Conservation (phyloP, 1,140 invertebrate species). For the Hypsibius dujardini region DNA sequence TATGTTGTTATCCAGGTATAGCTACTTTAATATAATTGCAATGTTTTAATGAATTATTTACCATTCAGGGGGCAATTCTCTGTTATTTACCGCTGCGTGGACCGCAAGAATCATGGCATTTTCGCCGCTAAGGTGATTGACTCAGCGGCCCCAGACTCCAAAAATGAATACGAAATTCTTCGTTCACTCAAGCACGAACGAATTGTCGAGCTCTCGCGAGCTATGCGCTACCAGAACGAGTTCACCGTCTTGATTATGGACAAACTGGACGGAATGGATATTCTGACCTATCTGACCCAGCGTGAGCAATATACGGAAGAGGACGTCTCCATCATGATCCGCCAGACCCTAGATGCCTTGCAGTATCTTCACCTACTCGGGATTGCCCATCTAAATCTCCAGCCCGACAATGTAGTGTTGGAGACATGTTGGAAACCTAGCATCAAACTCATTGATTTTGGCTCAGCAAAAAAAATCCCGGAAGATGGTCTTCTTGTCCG, state of each 20-base stretch:
- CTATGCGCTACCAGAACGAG: slow-evolving; percentile 35
- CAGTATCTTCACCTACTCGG: slow-evolving; percentile 84
- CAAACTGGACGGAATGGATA: slow-evolving; percentile 72
- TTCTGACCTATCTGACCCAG: slow-evolving; percentile 65
- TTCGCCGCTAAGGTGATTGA: slow-evolving; percentile 57
- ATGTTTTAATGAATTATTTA: slow-evolving; percentile 17
- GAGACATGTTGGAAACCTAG: slow-evolving; percentile 55
- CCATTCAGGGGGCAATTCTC: slow-evolving; percentile 57
- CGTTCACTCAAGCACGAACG: slow-evolving; percentile 61
- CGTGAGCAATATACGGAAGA: slow-evolving; percentile 75
- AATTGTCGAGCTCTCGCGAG: slow-evolving; percentile 50
- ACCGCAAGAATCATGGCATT: slow-evolving; percentile 49
- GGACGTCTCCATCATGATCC: slow-evolving; percentile 61
- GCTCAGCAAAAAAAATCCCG: slow-evolving; percentile 56
- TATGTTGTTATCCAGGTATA: slow-evolving; percentile 22
- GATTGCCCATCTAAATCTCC: slow-evolving; percentile 73
- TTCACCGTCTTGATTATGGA: slow-evolving; percentile 53
- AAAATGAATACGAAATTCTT: slow-evolving; percentile 58
- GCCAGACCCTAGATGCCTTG: slow-evolving; percentile 62
- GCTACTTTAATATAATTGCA: slow-evolving; percentile 10
- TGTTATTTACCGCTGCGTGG: slow-evolving; percentile 59
- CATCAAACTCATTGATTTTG: slow-evolving; percentile 80
- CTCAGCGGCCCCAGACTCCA: slow-evolving; percentile 32
- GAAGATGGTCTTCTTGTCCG: slow-evolving; percentile 54
- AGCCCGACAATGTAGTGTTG: slow-evolving; percentile 93